A percentile compares a stretch with the other conserved stretches of the same genome.
These are phyloP conservation scores for Catostylus mosaicus DNA, from an alignment of 30 jellyfish, hydroid and myxozoan species.

Conservation along the genomic window DNA sequence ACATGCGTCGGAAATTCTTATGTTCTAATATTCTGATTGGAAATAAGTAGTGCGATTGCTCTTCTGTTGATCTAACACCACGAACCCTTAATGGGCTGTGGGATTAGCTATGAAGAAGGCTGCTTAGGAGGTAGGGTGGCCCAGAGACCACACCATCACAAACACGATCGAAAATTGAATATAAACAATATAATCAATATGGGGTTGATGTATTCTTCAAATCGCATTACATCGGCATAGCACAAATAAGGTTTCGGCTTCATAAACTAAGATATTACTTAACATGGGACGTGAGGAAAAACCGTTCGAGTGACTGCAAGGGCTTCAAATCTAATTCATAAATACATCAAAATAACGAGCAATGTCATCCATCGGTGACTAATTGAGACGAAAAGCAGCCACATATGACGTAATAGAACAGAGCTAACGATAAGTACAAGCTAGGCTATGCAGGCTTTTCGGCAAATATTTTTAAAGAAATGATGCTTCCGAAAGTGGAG, in stretches of 20 bases:
- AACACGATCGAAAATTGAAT: neutral
- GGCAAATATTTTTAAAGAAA: neutral
- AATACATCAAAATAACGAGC: too few species aligned
- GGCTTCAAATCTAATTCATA: neutral
- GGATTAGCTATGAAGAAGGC: neutral
- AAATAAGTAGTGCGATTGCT: neutral
- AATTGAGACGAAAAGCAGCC: neutral
- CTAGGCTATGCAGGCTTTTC: neutral
- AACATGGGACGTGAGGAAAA: neutral
- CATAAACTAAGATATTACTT: neutral
- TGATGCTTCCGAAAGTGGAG: neutral
- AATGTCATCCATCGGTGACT: too few species aligned
- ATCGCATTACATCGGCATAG: slow-evolving; percentile 26
- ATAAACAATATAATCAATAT: neutral
- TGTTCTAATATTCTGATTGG: slow-evolving; percentile 3
- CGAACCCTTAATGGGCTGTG: neutral
- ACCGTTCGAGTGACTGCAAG: neutral
- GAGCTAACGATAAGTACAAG: neutral
- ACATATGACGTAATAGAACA: neutral
- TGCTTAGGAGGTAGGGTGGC: neutral
- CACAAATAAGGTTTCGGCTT: slow-evolving; percentile 8
- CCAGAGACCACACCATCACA: neutral
- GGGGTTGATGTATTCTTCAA: slow-evolving; percentile 8
- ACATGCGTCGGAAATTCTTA: neutral
- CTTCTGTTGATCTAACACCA: neutral